These are phyloP conservation scores for Acanthis flammea DNA, from an alignment of 2,797 vertebrate species.

Conservation along the genomic window DNA sequence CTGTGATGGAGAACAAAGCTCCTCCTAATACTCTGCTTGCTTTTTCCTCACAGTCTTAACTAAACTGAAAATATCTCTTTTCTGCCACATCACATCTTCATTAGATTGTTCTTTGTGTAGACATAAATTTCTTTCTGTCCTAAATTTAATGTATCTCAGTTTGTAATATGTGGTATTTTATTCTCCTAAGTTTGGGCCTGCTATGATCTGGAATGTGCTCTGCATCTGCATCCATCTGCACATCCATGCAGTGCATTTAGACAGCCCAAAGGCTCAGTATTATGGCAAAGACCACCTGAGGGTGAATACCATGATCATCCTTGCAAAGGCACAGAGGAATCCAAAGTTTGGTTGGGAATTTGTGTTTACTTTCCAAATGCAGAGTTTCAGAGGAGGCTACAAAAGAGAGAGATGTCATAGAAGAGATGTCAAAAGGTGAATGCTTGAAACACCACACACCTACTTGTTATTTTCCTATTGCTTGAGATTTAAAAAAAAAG, in stretches of 20 bases:
- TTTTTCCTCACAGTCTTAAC: neutral
- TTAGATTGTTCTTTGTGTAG: neutral
- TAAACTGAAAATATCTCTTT: neutral
- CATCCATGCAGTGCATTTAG: neutral
- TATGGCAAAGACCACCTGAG: neutral
- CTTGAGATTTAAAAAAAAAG: neutral
- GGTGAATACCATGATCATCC: neutral
- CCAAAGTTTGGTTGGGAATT: neutral
- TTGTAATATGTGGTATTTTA: neutral
- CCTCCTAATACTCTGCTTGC: neutral
- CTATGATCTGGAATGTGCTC: neutral
- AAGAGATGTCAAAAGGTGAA: neutral
- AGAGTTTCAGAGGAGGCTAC: neutral
- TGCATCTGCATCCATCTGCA: neutral
- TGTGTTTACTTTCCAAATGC: neutral
- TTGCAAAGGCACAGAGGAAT: neutral
- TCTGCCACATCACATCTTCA: neutral
- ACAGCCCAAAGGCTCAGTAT: neutral
- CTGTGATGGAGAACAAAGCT: neutral
- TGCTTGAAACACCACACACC: neutral
- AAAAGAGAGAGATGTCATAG: neutral
- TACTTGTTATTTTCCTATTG: neutral
- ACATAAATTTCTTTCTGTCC: neutral
- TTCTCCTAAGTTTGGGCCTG: neutral
- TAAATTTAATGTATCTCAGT: neutral